Evolutionary conservation across 2,113 vertebrate species (phyloP).

Genomic region (Ancistrus triradiatus): DNA sequence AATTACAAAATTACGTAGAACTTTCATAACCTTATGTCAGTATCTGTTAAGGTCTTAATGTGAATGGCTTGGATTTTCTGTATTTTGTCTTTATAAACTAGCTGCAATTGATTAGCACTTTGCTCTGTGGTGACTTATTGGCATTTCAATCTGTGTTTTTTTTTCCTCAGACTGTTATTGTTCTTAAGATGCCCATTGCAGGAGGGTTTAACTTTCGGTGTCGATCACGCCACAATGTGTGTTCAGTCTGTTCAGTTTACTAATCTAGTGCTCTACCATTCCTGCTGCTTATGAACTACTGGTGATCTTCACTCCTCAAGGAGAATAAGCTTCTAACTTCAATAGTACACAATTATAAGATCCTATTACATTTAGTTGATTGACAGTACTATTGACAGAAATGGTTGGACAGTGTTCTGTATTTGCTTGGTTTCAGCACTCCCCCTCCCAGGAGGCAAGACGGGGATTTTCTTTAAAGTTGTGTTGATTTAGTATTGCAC

Average conservation of each 20-base stretch:
- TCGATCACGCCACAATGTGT: slow-evolving; percentile 13
- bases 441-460: slow-evolving; percentile 13
- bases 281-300: slow-evolving; percentile 39
- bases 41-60: too few relatives aligned
- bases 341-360: slow-evolving; percentile 30
- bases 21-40: too few relatives aligned
- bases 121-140: slow-evolving; percentile 7
- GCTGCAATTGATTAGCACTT: slow-evolving; percentile 26
- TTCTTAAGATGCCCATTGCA: slow-evolving; percentile 10
- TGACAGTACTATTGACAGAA: neutral
- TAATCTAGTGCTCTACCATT: slow-evolving; percentile 19
- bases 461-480: slow-evolving; percentile 39
- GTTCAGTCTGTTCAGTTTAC: slow-evolving; percentile 5
- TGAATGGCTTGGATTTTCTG: slow-evolving; percentile 20
- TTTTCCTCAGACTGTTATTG: slow-evolving; percentile 39
- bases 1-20: too few relatives aligned
- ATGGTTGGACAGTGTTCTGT: slow-evolving; percentile 12
- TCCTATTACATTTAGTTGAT: slow-evolving; percentile 8
- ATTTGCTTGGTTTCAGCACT: slow-evolving; percentile 16
- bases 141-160: slow-evolving; percentile 19
- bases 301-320: slow-evolving; percentile 5
- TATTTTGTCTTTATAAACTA: slow-evolving; percentile 24
- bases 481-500: slow-evolving; percentile 23
- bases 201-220: slow-evolving; percentile 7
- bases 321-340: slow-evolving; percentile 22